Evolutionary conservation across 1,140 invertebrate species (phyloP).

Genomic region (Teleogryllus occipitalis): DNA sequence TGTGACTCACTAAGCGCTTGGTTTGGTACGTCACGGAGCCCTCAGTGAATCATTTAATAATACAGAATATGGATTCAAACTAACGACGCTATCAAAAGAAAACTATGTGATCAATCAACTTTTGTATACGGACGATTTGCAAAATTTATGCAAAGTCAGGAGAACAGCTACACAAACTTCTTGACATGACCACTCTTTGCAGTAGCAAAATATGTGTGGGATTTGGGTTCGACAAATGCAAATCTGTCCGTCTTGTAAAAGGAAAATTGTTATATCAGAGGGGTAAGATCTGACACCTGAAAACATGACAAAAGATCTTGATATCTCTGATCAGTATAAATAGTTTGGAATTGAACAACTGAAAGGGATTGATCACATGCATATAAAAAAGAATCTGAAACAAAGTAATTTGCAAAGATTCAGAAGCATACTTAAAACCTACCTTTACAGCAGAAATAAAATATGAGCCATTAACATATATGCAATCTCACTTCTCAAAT

Average conservation of each 20-base stretch:
- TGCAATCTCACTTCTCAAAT: neutral
- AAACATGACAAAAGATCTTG: neutral
- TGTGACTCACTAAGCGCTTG: too few relatives aligned
- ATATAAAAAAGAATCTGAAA: neutral
- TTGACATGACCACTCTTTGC: neutral
- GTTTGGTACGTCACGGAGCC: too few relatives aligned
- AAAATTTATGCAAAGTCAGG: constrained; percentile 14
- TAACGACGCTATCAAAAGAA: neutral
- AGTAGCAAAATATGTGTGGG: too few relatives aligned
- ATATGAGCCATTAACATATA: neutral
- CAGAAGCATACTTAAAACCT: neutral
- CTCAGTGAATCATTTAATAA: too few relatives aligned
- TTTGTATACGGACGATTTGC: constrained; percentile 3
- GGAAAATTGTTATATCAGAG: neutral
- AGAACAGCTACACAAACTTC: neutral
- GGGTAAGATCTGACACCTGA: neutral
- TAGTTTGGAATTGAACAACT: neutral
- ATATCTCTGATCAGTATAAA: neutral
- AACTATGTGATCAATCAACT: constrained; percentile 3
- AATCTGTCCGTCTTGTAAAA: neutral
- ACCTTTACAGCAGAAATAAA: neutral
- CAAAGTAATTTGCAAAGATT: too few relatives aligned
- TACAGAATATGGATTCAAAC: neutral
- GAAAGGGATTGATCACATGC: neutral
- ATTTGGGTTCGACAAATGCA: neutral